Evolutionary conservation across 1,140 invertebrate species (phyloP), one percentile per base, ranked within the genome.

Genomic region (Bathynomus jamesi): DNA sequence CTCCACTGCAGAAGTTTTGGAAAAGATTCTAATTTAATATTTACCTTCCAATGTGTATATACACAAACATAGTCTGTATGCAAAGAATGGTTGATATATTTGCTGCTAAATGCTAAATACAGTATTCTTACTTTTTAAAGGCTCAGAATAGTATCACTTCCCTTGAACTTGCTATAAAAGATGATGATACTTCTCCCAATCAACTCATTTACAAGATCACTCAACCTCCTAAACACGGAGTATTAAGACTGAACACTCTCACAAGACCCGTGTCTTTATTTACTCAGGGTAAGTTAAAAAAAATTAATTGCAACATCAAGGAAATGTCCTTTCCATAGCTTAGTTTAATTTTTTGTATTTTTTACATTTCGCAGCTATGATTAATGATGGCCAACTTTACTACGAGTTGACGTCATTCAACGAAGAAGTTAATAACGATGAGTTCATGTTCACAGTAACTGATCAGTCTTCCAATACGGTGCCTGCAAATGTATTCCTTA

Each of bases 101-200:
- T n/a, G n/a, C n/a, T n/a, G n/a, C n/a, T n/a, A n/a, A n/a, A n/a
- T n/a, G n/a, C n/a, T n/a, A n/a, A n/a, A n/a, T n/a, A n/a, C 73
- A 79, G 79, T 29, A 78, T 64, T 83, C 4, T 67, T 77, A 28
- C 74, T 83, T 0, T 79, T 79, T 67, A 81, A 82, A 79, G 83
- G 81, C 13, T 78, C 78, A 60, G 76, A 79, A 80, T 66, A 69
- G 81, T 0, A 81, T 84, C 28, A 83, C 83, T 2, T 81, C 82
- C 7, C 82, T 82, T 73, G 83, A 84, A 71, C 74, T 84, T 11
- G 80, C 80, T 65, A 80, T 80, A n/a, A 80, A 81, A 65, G 83
- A 84, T 70, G 67, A 71, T 60, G 83, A 84, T 72, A 83, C 83
- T 2, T 40, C 66, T 27, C 78, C 81, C 28, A 75, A 81, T 13